A percentile compares a stretch with the other conserved stretches of the same genome.
Evolutionary conservation across 2,797 vertebrate species (phyloP).

Genomic region (Falco berigora): DNA sequence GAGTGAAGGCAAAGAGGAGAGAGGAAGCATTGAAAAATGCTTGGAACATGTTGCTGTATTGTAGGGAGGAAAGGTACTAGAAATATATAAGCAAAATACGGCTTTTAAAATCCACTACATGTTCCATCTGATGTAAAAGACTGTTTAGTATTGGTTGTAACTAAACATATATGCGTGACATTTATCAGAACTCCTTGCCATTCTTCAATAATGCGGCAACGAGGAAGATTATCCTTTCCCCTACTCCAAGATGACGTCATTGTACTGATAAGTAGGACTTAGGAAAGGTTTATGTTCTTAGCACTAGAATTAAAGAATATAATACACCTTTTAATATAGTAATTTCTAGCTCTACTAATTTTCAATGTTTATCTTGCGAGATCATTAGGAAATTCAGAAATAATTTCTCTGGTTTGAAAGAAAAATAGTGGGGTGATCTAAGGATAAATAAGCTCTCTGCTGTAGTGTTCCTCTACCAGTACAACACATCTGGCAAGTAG

Average conservation of each 20-base stretch:
- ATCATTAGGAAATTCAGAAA: slow-evolving; percentile 51
- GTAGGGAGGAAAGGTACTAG: neutral
- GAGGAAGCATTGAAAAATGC: neutral
- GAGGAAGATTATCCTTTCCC: slow-evolving; percentile 35
- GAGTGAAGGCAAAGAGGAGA: neutral
- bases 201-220: slow-evolving; percentile 2
- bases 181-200: slow-evolving; percentile 29
- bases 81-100: neutral
- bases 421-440: slow-evolving; percentile 25
- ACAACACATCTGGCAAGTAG: slow-evolving; percentile 54
- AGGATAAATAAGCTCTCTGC: slow-evolving; percentile 53
- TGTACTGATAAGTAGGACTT: slow-evolving; percentile 37
- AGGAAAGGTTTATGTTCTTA: slow-evolving; percentile 61
- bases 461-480: slow-evolving; percentile 9
- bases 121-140: neutral
- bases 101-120: neutral
- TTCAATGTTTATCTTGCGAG: slow-evolving; percentile 28
- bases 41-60: neutral
- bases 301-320: slow-evolving; percentile 49
- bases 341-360: slow-evolving; percentile 31
- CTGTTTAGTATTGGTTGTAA: neutral
- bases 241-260: slow-evolving; percentile 41
- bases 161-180: neutral
- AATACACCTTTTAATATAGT: slow-evolving; percentile 40
- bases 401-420: neutral